These are phyloP conservation scores for Dryobota labecula DNA, from an alignment of 2,888 invertebrate genomes.

Conservation along the genomic window DNA sequence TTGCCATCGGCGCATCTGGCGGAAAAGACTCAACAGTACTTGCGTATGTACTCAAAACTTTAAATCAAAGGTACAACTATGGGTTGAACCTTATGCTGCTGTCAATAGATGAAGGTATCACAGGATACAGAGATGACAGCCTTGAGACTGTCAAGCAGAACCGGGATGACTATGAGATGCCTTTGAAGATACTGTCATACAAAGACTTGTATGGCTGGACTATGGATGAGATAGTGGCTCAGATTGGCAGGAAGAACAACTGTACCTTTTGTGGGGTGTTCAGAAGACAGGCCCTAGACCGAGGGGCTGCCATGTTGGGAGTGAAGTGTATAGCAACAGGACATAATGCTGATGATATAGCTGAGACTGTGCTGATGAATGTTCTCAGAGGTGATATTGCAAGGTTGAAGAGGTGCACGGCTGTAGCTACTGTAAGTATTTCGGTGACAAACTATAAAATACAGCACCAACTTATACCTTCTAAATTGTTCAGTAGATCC, in stretches of 20 bases:
- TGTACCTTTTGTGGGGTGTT: conserved; percentile 99
- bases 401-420: conserved; percentile 97
- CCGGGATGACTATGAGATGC: conserved; percentile 97
- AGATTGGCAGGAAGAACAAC: conserved; percentile 97
- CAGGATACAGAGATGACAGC: conserved; percentile 98
- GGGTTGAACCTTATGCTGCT: conserved; percentile 96
- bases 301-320: conserved; percentile 96
- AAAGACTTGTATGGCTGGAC: conserved; percentile 99
- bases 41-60: conserved; percentile 96
- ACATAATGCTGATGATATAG: conserved; percentile 99
- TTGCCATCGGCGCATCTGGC: conserved; percentile 98
- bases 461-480: not conserved
- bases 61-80: conserved; percentile 97
- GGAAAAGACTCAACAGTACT: conserved; percentile 99
- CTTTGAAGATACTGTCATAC: conserved; percentile 98
- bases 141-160: conserved; percentile 99
- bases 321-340: conserved; percentile 99
- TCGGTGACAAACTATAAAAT: not conserved
- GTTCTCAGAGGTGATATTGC: conserved; percentile 99
- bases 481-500: not conserved
- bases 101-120: conserved; percentile 99
- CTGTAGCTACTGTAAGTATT: conserved; percentile 94
- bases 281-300: conserved; percentile 98
- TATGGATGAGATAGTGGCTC: conserved; percentile 99
- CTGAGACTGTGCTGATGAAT: conserved; percentile 99